Base-by-base conservation (phyloP, 2,113 vertebrate species). In the Paraplagusia blochii region DNA sequence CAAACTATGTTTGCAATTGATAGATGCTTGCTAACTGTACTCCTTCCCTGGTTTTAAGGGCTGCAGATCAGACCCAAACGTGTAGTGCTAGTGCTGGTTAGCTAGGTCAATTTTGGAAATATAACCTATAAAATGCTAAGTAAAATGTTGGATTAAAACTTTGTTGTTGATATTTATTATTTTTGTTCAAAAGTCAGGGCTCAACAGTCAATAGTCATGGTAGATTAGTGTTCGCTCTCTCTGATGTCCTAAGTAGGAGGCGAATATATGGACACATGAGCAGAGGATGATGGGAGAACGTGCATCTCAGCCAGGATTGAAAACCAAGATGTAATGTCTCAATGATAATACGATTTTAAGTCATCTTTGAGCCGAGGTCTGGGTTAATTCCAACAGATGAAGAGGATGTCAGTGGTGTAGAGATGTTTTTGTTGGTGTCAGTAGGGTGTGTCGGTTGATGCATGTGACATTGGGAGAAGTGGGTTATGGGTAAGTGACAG, bases 171-270 rank as follows among this genome's bases (percentile, higher is more conserved):
- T 16, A 33, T 14, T 1, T 44, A 5, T 3, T 17, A 5, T 9
- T 73, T 83, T 86, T 87, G 80, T 85, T 87, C 80, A 15, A 72
- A 72, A 82, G 85, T 87, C 78, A 58, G 78, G 50, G 64, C 66
- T 61, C 55, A 81, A 82, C 75, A 74, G 82, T 79, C 61, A 80
- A 63, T 69, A 82, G 81, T 88, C 83, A 73, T 60, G 55, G 22
- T 6, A 29, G 22, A 29, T 29, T 29, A 29, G 58, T 53, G 59
- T 66, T 76, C 50, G 42, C 77, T 72, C 64, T 70, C 15, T 8
- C 35, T 36, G 48, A 46, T 2, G 19, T 13, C 53, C 45, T 7
- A 17, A 52, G 58, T 16, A 64, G 52, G 40, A 33, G 74, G 62
- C 69, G 59, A 52, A 70, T 8, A 13, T 17, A 60, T 34, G 57